Evolutionary conservation across 2,888 invertebrate species (phyloP).

Genomic region (Pinctada fucata): DNA sequence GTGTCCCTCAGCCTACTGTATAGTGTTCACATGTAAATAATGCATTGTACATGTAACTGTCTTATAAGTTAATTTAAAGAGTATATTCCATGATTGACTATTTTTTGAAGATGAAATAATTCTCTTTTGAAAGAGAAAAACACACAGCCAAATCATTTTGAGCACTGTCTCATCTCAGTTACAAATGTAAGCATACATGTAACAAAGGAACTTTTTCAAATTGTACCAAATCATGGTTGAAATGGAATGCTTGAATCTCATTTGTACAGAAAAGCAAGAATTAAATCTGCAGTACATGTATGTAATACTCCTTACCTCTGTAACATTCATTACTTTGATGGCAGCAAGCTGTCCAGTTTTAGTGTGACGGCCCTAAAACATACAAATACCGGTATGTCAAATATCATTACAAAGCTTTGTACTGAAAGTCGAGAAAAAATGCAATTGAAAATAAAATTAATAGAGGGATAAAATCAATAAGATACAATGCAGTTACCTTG

Average conservation of each 20-base stretch:
- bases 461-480: too few relatives aligned
- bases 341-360: conserved; percentile 99
- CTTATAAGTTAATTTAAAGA: too few relatives aligned
- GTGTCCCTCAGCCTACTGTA: too few relatives aligned
- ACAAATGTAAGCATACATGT: background rate
- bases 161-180: too few relatives aligned
- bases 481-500: conserved; percentile 80
- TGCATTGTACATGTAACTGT: too few relatives aligned
- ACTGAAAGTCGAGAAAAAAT: background rate
- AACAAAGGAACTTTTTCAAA: background rate
- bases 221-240: background rate
- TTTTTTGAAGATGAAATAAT: too few relatives aligned
- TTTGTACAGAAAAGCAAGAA: background rate
- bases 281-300: background rate
- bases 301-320: conserved; percentile 82
- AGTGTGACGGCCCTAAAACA: conserved; percentile 97
- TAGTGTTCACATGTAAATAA: too few relatives aligned
- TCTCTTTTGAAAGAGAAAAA: too few relatives aligned
- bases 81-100: too few relatives aligned
- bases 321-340: conserved; percentile 99
- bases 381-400: too few relatives aligned
- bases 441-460: too few relatives aligned
- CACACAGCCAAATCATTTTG: too few relatives aligned
- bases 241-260: background rate
- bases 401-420: conserved; percentile 56